Conservation (phyloP, 2,113 vertebrate species). For the Lepus americanus region DNA sequence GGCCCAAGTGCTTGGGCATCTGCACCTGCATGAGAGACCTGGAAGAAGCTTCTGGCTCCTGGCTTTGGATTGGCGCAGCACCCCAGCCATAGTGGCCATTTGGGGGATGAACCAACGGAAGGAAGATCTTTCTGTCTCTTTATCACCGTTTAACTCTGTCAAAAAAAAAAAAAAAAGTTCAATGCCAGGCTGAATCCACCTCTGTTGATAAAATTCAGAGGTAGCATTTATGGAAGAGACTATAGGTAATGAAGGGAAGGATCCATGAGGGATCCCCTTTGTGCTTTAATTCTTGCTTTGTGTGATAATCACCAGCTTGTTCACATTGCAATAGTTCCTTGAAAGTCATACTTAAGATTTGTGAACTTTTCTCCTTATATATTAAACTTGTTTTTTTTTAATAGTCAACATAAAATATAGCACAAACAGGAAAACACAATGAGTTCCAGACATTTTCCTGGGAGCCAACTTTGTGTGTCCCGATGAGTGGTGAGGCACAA, state of each 20-base stretch:
- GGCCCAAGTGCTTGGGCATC: no score
- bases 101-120: no score
- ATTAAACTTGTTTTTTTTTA: neutral
- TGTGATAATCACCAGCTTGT: neutral
- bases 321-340: neutral
- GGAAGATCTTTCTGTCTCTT: no score
- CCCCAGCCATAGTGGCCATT: no score
- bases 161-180: neutral
- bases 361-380: neutral
- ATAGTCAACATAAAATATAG: neutral
- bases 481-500: neutral
- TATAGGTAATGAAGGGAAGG: neutral
- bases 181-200: neutral
- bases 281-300: neutral
- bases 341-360: neutral
- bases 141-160: no score
- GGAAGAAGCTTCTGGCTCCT: no score
- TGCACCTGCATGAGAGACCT: no score
- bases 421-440: neutral
- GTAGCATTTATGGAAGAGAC: neutral
- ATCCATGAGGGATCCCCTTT: rapidly evolving
- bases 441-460: neutral
- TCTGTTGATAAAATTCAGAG: neutral
- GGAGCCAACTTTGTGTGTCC: neutral
- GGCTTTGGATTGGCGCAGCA: no score